These are phyloP conservation scores for Silurus asotus DNA, from an alignment of 2,113 vertebrate species.

Conservation along the genomic window DNA sequence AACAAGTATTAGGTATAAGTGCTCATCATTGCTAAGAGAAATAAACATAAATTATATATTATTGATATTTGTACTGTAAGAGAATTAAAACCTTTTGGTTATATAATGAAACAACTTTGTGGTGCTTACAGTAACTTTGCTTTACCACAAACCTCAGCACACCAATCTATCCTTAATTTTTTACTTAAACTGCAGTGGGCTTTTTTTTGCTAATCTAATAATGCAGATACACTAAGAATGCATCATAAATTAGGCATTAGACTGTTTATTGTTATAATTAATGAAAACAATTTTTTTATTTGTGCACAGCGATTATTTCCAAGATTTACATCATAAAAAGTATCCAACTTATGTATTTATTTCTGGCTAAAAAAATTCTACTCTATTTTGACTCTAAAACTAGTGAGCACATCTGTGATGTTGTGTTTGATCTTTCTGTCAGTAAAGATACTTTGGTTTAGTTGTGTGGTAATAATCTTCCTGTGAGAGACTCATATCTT, in stretches of 20 bases:
- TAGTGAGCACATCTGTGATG: background rate
- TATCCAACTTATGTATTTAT: background rate
- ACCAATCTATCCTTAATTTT: background rate
- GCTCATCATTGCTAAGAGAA: too few species aligned
- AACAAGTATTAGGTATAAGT: too few species aligned
- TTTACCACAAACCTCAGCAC: too few species aligned
- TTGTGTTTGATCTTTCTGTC: conserved; percentile 36
- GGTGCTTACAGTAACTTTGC: too few species aligned
- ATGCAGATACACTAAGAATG: background rate
- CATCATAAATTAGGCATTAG: too few species aligned
- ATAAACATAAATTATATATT: too few species aligned
- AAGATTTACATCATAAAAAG: background rate
- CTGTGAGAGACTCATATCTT: conserved; percentile 38
- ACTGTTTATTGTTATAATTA: too few species aligned
- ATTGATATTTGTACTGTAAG: too few species aligned
- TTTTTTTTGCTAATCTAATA: background rate
- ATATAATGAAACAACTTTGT: too few species aligned
- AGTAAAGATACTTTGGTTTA: conserved; percentile 4
- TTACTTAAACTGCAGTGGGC: background rate
- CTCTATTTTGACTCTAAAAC: conserved; percentile 9
- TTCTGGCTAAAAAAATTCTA: background rate
- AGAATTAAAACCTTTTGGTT: too few species aligned
- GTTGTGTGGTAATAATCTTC: conserved; percentile 27
- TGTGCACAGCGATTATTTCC: too few species aligned
- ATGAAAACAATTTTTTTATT: background rate